Conservation (phyloP, 2,888 invertebrate species). For the Calameuta pallipes region DNA sequence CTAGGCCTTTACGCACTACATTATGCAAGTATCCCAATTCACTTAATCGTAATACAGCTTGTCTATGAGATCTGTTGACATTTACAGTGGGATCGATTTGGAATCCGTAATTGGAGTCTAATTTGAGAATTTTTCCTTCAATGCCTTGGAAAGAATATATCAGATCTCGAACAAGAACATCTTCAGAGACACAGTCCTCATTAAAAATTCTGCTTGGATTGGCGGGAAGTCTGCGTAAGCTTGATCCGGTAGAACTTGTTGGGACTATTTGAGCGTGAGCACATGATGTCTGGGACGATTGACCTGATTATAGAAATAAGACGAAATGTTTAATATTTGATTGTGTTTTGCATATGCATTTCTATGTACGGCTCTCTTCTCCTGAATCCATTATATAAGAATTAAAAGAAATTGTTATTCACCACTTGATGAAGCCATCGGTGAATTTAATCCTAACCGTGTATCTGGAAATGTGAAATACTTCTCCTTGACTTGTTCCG, state of each 20-base stretch:
- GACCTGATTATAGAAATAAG: conserved; percentile 35
- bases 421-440: conserved; percentile 57
- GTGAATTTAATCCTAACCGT: conserved; percentile 48
- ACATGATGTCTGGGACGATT: conserved; percentile 46
- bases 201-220: conserved; percentile 47
- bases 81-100: conserved; percentile 71
- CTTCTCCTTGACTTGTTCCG: conserved; percentile 47
- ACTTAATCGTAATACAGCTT: conserved; percentile 79
- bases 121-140: conserved; percentile 79
- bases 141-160: conserved; percentile 91
- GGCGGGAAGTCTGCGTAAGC: conserved; percentile 33
- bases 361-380: not conserved
- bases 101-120: conserved; percentile 75
- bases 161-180: conserved; percentile 78
- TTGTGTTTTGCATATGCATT: not conserved
- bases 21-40: conserved; percentile 90
- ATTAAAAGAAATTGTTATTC: conserved; percentile 20
- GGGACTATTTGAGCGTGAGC: conserved; percentile 50
- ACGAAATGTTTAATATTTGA: conserved; percentile 6
- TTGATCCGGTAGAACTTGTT: conserved; percentile 43
- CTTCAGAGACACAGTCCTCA: conserved; percentile 65
- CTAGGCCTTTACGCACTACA: conserved; percentile 82
- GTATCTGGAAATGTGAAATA: conserved; percentile 54
- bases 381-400: not conserved
- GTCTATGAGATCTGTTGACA: conserved; percentile 70